Evolutionary conservation across 2,888 invertebrate species (phyloP), one percentile per base, ranked within the genome.

Genomic region (Eulithis prunata): DNA sequence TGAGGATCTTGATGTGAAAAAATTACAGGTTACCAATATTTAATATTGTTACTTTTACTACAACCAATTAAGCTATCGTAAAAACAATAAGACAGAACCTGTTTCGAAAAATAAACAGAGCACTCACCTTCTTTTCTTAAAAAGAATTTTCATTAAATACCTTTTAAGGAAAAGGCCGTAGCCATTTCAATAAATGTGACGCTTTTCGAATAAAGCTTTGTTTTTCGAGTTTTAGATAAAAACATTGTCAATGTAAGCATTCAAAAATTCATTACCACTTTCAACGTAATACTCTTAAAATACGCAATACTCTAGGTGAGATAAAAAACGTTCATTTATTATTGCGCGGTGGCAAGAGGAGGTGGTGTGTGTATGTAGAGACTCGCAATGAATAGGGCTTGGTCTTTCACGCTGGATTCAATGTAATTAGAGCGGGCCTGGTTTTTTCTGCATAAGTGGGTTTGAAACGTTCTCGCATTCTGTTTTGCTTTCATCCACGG

Each of bases 371-470:
- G 74, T 74, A 74, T 79, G 82, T 81, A 84, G 84, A 80, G 78
- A 38, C 74, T 70, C 73, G 80, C 82, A 76, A 80, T 89, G 88
- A 90, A 90, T 87, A 81, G 80, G 75, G 75, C 75, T 70, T 77
- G 76, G 83, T 80, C 82, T 88, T 88, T 90, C 86, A 84, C 82
- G 81, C 81, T 83, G 79, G 78, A 84, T 87, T 86, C 88, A 87
- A 88, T 89, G 87, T 90, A 90, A 90, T 91, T 91, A 91, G 86
- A 85, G 85, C 87, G 78, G 77, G 84, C 78, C 78, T 77, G 75
- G 82, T 79, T 86, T 86, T 88, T 88, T 86, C 81, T 82, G 79
- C 85, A 84, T 85, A 86, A 88, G 87, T 88, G 84, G 80, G 80
- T 82, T 85, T 86, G 77, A 82, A 87, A 82, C 78, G 79, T 82